These are phyloP conservation scores for Morelia viridis DNA, from an alignment of 2,797 vertebrate species.

Conservation along the genomic window DNA sequence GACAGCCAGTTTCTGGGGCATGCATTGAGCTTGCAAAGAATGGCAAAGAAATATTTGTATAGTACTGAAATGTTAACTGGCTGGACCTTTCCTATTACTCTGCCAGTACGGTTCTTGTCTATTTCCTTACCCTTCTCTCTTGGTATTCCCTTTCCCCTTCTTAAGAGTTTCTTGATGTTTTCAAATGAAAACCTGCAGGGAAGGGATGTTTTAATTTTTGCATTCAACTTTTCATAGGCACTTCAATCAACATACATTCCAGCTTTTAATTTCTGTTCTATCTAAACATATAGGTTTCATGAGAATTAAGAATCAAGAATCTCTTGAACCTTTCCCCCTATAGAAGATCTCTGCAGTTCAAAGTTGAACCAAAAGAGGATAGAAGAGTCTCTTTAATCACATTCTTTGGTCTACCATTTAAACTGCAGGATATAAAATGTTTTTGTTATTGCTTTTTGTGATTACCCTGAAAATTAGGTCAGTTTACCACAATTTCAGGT, in stretches of 20 bases:
- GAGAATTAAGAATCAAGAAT: background rate
- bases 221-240: background rate
- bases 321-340: too few species aligned
- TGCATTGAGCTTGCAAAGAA: background rate
- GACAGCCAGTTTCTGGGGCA: slow-evolving; percentile 3
- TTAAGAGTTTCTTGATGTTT: background rate
- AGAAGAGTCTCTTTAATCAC: slow-evolving; percentile 9
- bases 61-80: background rate
- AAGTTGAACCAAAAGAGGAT: background rate
- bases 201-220: background rate
- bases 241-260: background rate
- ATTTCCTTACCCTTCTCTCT: background rate
- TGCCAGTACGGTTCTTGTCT: background rate
- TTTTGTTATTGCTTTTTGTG: background rate
- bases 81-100: background rate
- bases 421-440: background rate
- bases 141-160: background rate
- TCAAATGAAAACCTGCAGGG: background rate
- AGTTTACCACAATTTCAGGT: background rate
- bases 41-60: background rate
- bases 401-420: background rate
- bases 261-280: background rate
- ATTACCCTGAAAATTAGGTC: background rate
- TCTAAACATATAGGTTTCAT: background rate
- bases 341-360: slow-evolving; percentile 22